Conservation (phyloP, 2,888 invertebrate genomes). For the Drosophila leonis region DNA sequence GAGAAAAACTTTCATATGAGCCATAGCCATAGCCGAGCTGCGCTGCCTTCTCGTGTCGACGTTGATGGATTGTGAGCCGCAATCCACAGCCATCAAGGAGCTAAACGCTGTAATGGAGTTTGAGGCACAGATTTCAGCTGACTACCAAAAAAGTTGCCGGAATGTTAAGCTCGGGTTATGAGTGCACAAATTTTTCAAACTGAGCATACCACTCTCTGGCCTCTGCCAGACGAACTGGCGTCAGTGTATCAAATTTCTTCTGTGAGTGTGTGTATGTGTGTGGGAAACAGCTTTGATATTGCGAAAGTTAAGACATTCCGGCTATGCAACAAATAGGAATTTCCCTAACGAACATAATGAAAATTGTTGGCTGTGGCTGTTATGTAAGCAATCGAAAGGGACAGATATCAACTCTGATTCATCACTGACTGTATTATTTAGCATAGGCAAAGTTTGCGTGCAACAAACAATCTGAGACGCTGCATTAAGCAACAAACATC, state of each 20-base stretch:
- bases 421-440: background rate
- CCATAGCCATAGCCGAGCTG: background rate
- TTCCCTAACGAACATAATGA: background rate
- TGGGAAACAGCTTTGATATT: background rate
- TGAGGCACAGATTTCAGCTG: constrained; percentile 43
- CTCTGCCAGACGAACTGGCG: background rate
- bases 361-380: constrained; percentile 22
- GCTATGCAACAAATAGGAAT: constrained; percentile 4
- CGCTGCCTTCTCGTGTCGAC: constrained; percentile 17
- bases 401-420: background rate
- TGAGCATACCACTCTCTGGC: background rate
- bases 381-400: constrained; percentile 34
- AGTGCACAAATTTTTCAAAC: constrained; percentile 51
- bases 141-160: constrained; percentile 31
- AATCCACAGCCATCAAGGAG: constrained; percentile 21
- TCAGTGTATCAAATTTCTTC: background rate
- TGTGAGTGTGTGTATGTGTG: no score
- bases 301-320: background rate
- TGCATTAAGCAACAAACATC: constrained; percentile 33
- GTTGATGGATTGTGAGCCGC: constrained; percentile 49
- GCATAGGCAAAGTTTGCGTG: constrained; percentile 14
- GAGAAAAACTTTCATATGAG: constrained; percentile 33
- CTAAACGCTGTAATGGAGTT: constrained; percentile 42
- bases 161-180: constrained; percentile 48
- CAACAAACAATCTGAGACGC: constrained; percentile 17